These are phyloP conservation scores for Chionodraco myersi DNA, from an alignment of 2,113 vertebrate species.

Conservation along the genomic window DNA sequence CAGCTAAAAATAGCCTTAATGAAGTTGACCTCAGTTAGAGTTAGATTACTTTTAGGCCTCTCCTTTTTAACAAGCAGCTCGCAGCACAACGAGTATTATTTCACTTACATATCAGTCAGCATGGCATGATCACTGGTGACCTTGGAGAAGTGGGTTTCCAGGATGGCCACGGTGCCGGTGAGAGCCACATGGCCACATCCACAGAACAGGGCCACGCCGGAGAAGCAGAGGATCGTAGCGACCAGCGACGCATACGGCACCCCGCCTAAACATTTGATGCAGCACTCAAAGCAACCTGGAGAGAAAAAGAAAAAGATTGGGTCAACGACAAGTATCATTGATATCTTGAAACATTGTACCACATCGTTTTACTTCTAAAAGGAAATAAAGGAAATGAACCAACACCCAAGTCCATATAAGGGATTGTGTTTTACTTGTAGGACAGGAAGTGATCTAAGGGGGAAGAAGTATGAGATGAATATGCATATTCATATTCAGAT, in stretches of 20 bases:
- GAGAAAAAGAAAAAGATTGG: conserved; percentile 13
- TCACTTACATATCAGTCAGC: conserved; percentile 93
- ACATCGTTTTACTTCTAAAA: conserved; percentile 19
- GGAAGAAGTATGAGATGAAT: conserved; percentile 3
- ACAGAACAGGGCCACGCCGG: conserved; percentile 96
- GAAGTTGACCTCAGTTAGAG: conserved; percentile 48
- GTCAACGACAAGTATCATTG: neutral
- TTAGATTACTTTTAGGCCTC: conserved; percentile 6
- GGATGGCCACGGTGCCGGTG: conserved; percentile 90
- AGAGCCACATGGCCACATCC: conserved; percentile 97
- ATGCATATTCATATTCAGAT: neutral
- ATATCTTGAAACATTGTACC: neutral
- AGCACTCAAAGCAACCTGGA: conserved; percentile 98
- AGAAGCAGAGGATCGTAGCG: conserved; percentile 98
- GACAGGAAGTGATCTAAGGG: conserved; percentile 14
- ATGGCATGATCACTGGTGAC: conserved; percentile 89
- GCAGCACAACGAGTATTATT: neutral
- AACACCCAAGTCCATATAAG: conserved; percentile 10
- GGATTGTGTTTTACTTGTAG: conserved; percentile 13
- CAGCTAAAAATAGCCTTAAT: conserved; percentile 62
- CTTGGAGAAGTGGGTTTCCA: conserved; percentile 93
- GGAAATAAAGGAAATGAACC: neutral
- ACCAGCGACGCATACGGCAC: conserved; percentile 98
- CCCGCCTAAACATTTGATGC: conserved; percentile 98
- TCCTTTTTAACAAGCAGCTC: conserved; percentile 7